Percentiles rank a stretch among this genome's conserved stretches.
These are phyloP conservation scores for Paracyclopina nana DNA, from an alignment of 1,140 invertebrate species.

Conservation along the genomic window DNA sequence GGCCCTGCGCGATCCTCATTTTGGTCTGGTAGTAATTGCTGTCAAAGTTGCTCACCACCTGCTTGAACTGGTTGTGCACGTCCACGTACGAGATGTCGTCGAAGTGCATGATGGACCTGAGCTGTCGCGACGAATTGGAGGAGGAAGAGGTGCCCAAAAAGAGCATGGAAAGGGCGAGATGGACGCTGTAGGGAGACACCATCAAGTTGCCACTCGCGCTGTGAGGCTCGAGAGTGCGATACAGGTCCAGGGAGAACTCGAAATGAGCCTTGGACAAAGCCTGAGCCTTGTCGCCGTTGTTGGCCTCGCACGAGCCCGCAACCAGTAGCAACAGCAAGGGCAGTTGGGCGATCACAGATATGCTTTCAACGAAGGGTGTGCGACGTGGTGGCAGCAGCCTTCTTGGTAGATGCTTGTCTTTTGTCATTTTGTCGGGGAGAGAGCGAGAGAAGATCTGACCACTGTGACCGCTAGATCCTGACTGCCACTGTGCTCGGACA, in stretches of 20 bases:
- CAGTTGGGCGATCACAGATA: no score
- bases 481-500: no score
- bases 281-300: no score
- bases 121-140: background rate
- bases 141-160: background rate
- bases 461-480: no score
- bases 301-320: no score
- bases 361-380: no score
- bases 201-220: background rate
- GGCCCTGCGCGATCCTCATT: background rate
- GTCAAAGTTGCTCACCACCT: background rate
- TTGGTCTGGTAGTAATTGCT: background rate
- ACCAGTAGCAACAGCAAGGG: no score
- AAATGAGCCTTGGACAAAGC: background rate
- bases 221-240: background rate
- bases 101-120: background rate
- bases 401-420: no score
- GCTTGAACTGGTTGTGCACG: background rate
- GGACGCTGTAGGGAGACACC: background rate
- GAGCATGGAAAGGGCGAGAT: background rate
- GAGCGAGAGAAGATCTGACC: no score
- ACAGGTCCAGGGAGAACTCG: conserved; percentile 3
- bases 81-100: background rate
- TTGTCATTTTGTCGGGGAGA: no score
- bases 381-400: no score